Percentiles rank a stretch among this genome's conserved stretches.
Conservation (phyloP, 2,797 vertebrate species). For the Tokudaia muenninki region DNA sequence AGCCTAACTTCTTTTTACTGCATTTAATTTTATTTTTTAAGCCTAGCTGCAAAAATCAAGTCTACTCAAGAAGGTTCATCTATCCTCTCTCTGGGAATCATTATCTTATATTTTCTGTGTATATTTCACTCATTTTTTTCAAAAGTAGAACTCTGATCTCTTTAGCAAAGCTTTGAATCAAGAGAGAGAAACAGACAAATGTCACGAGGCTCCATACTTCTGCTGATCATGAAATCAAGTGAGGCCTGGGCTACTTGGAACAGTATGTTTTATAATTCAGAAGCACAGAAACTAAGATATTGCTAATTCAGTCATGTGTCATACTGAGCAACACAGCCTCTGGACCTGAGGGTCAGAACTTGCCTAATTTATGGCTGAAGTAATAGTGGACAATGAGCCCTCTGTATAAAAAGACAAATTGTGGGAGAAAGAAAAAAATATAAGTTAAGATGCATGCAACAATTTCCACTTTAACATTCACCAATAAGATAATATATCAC, state of each 20-base stretch:
- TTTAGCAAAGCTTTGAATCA: neutral
- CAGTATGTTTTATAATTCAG: neutral
- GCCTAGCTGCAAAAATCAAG: neutral
- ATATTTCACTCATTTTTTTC: neutral
- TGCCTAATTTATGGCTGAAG: neutral
- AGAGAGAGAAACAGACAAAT: neutral
- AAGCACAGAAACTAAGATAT: neutral
- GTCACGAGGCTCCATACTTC: neutral
- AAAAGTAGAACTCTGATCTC: neutral
- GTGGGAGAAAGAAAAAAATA: neutral
- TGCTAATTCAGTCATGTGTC: neutral
- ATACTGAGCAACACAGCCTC: neutral
- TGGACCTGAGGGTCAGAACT: neutral
- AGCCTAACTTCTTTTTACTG: neutral
- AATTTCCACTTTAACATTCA: neutral
- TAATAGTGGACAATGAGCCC: too few species aligned
- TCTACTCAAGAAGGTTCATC: neutral
- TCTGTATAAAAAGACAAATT: neutral
- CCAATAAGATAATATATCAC: neutral
- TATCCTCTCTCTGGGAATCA: neutral
- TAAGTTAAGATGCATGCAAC: neutral
- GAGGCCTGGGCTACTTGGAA: accelerated
- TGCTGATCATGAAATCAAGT: neutral
- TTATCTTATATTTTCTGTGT: neutral
- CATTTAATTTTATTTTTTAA: neutral